These are phyloP conservation scores for Pachyramphus minor DNA, from an alignment of 2,113 vertebrate species.

Conservation along the genomic window DNA sequence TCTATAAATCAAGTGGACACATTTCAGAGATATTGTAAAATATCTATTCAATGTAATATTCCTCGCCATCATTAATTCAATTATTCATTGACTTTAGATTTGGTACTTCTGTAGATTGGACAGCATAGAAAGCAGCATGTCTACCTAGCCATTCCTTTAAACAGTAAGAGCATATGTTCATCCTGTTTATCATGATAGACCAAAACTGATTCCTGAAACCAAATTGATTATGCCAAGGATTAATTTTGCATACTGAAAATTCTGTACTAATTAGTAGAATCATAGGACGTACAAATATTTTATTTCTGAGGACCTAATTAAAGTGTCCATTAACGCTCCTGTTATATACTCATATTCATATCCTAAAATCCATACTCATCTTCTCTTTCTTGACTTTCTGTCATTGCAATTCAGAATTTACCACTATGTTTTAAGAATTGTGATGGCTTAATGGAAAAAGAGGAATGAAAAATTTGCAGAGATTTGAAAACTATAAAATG, in stretches of 20 bases:
- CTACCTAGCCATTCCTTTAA: not conserved
- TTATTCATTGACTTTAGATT: not conserved
- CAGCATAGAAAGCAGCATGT: rapidly evolving
- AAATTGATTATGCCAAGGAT: not conserved
- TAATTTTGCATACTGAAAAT: not conserved
- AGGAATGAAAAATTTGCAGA: not conserved
- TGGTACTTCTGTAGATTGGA: not conserved
- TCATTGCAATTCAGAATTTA: not conserved
- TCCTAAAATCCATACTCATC: not conserved
- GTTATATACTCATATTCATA: not conserved
- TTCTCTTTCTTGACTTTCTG: not conserved
- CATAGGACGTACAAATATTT: not conserved
- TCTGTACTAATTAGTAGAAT: not conserved
- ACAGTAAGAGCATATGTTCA: not conserved
- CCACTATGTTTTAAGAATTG: not conserved
- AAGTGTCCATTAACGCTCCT: not conserved
- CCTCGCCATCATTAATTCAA: not conserved
- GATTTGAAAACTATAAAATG: not conserved
- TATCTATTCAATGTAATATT: not conserved
- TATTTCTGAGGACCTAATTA: not conserved
- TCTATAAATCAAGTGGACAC: not conserved
- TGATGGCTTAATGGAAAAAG: not conserved
- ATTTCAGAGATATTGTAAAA: not conserved
- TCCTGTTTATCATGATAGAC: not conserved
- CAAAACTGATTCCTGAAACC: not conserved